Percentiles rank a stretch among this genome's conserved stretches.
These are phyloP conservation scores for Cinclus mexicanus DNA, from an alignment of 2,113 vertebrate genomes.

Conservation along the genomic window DNA sequence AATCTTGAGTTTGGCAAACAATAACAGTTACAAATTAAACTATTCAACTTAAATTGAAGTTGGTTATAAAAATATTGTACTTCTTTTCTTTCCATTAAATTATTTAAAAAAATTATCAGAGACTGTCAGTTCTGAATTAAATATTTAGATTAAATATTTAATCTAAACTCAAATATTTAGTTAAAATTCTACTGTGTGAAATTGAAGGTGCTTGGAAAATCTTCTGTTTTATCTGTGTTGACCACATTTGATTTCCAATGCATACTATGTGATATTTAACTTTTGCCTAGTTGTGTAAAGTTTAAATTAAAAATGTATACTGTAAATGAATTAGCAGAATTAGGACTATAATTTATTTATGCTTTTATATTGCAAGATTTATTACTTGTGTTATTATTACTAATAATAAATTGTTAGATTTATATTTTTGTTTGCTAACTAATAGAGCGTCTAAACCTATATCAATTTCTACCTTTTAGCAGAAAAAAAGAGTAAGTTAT, in stretches of 20 bases:
- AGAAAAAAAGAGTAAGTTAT: neutral
- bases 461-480: neutral
- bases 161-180: slow-evolving; percentile 14
- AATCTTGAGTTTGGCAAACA: neutral
- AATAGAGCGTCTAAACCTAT: neutral
- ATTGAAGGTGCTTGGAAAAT: neutral
- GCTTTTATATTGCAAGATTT: neutral
- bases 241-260: neutral
- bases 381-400: neutral
- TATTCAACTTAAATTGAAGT: neutral
- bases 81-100: neutral
- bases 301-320: neutral
- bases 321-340: neutral
- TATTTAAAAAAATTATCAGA: neutral
- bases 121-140: slow-evolving; percentile 16
- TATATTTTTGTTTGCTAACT: neutral
- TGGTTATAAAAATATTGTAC: neutral
- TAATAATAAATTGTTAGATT: neutral
- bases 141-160: slow-evolving; percentile 33
- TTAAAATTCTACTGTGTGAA: neutral
- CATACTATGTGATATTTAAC: neutral
- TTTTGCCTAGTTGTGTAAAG: neutral
- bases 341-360: neutral
- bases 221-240: neutral
- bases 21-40: neutral